Evolutionary conservation across 2,888 invertebrate species (phyloP).

Genomic region (Cistogaster globosa): DNA sequence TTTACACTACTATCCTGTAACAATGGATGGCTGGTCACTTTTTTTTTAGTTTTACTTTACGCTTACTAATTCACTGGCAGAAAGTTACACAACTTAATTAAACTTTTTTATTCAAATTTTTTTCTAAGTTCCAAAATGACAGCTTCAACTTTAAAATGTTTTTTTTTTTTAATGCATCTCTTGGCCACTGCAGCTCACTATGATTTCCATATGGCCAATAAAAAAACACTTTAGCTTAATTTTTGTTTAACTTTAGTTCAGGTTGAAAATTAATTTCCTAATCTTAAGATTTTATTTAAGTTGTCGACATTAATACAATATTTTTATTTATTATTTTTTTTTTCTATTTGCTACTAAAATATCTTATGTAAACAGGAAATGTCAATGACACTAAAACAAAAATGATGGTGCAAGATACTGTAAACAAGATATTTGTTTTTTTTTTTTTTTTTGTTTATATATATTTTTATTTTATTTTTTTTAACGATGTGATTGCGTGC

Average conservation of each 20-base stretch:
- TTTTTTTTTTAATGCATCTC: too few relatives aligned
- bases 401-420: constrained; percentile 37
- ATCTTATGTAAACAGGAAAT: constrained; percentile 63
- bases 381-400: constrained; percentile 63
- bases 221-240: not conserved
- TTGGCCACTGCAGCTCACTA: not conserved
- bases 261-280: constrained; percentile 41
- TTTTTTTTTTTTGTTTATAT: constrained; percentile 1
- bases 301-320: constrained; percentile 27
- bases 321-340: not conserved
- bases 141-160: too few relatives aligned
- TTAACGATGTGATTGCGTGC: constrained; percentile 59
- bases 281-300: constrained; percentile 31
- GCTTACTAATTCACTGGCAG: too few relatives aligned
- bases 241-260: not conserved
- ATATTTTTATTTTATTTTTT: not conserved
- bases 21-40: too few relatives aligned
- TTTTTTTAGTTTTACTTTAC: too few relatives aligned
- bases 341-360: constrained; percentile 27
- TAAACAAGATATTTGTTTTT: constrained; percentile 23
- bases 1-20: too few relatives aligned
- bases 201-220: not conserved
- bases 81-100: too few relatives aligned
- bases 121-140: too few relatives aligned
- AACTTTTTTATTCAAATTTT: too few relatives aligned